Evolutionary conservation across 2,888 invertebrate species (phyloP).

Genomic region (Sesia bembeciformis): DNA sequence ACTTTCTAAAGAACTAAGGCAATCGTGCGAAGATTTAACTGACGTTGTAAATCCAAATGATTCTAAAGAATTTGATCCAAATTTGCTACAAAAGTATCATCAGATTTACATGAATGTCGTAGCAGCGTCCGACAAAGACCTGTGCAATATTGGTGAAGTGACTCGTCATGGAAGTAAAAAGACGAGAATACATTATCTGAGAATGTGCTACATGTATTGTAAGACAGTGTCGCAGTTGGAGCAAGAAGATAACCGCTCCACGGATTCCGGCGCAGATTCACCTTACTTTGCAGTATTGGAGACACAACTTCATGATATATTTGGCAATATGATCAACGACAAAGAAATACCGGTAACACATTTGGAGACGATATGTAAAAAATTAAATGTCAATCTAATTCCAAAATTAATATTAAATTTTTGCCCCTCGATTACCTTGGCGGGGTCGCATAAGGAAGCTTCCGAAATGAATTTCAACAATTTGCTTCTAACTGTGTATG

Average conservation of each 20-base stretch:
- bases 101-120: conserved; percentile 68
- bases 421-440: conserved; percentile 77
- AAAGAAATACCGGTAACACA: conserved; percentile 78
- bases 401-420: conserved; percentile 83
- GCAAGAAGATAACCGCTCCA: conserved; percentile 38
- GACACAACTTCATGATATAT: conserved; percentile 73
- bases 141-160: conserved; percentile 56
- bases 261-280: conserved; percentile 29
- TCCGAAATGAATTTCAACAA: conserved; percentile 51
- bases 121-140: conserved; percentile 61
- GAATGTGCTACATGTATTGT: conserved; percentile 74
- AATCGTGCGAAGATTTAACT: conserved; percentile 63
- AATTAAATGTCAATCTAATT: conserved; percentile 81
- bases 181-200: conserved; percentile 58
- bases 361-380: conserved; percentile 80
- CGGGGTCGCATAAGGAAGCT: conserved; percentile 48
- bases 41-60: conserved; percentile 37
- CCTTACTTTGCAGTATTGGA: conserved; percentile 71
- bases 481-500: conserved; percentile 52
- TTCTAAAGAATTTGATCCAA: conserved; percentile 32
- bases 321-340: conserved; percentile 80
- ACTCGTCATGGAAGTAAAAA: conserved; percentile 48
- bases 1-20: conserved; percentile 56
- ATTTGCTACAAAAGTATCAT: conserved; percentile 53
- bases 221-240: conserved; percentile 71